Percentiles rank a stretch among this genome's conserved stretches.
Evolutionary conservation across 2,113 vertebrate genomes (phyloP).

Genomic region (Entomyzon cyanotis): DNA sequence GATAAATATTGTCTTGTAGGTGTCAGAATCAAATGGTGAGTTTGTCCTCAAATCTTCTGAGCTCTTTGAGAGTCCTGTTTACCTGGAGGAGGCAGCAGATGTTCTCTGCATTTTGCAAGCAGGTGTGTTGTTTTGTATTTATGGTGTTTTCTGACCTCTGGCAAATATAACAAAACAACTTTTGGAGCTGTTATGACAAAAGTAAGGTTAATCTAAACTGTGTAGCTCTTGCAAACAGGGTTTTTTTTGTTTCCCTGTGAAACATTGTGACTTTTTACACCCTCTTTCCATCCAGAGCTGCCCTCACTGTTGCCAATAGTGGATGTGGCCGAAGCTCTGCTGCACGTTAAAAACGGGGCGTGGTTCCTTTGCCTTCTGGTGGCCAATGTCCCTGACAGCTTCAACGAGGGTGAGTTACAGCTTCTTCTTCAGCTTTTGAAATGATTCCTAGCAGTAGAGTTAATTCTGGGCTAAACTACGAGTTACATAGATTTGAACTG

Average conservation of each 20-base stretch:
- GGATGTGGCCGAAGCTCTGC: conserved; percentile 93
- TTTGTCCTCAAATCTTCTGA: conserved; percentile 97
- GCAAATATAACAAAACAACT: rapidly evolving
- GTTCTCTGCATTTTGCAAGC: conserved; percentile 99
- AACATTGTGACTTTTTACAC: not conserved
- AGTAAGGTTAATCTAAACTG: not conserved
- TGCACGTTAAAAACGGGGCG: conserved; percentile 93
- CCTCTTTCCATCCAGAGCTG: conserved; percentile 77
- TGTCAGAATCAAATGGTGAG: conserved; percentile 89
- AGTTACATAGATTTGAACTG: rapidly evolving
- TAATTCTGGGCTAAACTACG: not conserved
- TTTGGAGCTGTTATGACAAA: rapidly evolving
- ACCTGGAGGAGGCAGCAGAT: conserved; percentile 96
- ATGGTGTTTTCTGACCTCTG: not conserved
- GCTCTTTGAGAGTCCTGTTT: conserved; percentile 95
- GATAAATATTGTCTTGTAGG: conserved; percentile 69
- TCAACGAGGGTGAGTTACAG: conserved; percentile 89
- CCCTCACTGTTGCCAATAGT: conserved; percentile 92
- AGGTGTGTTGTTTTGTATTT: conserved; percentile 73
- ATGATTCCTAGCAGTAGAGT: not conserved
- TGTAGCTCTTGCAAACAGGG: not conserved
- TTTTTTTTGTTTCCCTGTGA: not conserved
- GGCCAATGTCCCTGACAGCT: conserved; percentile 97
- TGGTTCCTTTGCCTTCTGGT: conserved; percentile 98
- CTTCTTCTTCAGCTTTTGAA: not conserved